Conservation (phyloP, 2,888 invertebrate species). For the Meganola albula region DNA sequence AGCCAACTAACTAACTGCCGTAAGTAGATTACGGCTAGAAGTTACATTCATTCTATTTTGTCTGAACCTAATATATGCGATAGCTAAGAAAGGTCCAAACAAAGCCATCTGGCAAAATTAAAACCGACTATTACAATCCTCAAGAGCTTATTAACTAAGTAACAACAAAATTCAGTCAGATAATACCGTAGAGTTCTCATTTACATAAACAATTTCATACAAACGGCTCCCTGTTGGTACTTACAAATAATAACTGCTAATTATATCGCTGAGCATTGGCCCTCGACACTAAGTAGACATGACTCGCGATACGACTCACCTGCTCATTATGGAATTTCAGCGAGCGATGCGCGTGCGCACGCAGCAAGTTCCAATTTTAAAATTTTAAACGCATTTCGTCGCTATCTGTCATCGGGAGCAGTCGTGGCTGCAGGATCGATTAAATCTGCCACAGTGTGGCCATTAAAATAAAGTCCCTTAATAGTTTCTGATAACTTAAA, state of each 20-base stretch:
- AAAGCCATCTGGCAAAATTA: slow-evolving; percentile 18
- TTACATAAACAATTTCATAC: slow-evolving; percentile 30
- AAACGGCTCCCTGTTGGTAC: slow-evolving; percentile 26
- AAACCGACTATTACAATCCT: slow-evolving; percentile 16
- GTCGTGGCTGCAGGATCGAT: slow-evolving; percentile 51
- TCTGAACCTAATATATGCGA: no score
- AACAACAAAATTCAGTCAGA: slow-evolving; percentile 18
- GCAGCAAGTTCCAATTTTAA: slow-evolving; percentile 50
- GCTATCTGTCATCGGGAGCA: slow-evolving; percentile 69
- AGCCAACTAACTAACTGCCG: no score
- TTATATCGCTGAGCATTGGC: slow-evolving; percentile 44
- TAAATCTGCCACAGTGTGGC: slow-evolving; percentile 59
- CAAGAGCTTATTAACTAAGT: slow-evolving; percentile 18
- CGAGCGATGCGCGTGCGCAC: slow-evolving; percentile 47
- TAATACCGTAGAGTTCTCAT: slow-evolving; percentile 20
- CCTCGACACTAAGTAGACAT: slow-evolving; percentile 59
- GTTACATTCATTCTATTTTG: no score
- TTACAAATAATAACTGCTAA: slow-evolving; percentile 48
- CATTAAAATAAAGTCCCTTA: slow-evolving; percentile 64
- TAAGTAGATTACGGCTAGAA: no score
- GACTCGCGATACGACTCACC: slow-evolving; percentile 54
- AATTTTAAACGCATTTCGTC: slow-evolving; percentile 60
- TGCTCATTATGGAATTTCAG: slow-evolving; percentile 61
- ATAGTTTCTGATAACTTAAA: slow-evolving; percentile 52
- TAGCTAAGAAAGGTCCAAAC: slow-evolving; percentile 17